phyloP scores from a whole-genome alignment of 2,797 vertebrate genomes.

The Microcaecilia unicolor region DNA sequence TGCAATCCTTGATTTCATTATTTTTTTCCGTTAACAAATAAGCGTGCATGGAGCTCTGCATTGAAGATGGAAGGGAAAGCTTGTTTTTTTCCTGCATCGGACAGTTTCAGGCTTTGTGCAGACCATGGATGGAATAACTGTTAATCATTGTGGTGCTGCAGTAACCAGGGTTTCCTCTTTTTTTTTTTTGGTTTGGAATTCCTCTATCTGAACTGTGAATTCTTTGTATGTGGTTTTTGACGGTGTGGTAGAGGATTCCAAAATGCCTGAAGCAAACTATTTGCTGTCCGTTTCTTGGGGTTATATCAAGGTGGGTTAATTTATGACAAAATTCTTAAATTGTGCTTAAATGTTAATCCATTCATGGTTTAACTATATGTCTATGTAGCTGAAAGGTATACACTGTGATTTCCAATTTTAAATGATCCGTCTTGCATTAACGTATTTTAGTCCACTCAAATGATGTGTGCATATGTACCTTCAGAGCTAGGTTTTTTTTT shows the following conservation, averaged over 20 bases:
- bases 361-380: too few species aligned
- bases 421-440: too few species aligned
- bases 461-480: too few species aligned
- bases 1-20: slow-evolving; percentile 23
- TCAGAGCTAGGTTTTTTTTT: too few species aligned
- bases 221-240: slow-evolving; percentile 49
- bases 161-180: slow-evolving; percentile 18
- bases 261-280: slow-evolving; percentile 95
- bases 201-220: slow-evolving; percentile 19
- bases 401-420: not conserved
- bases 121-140: slow-evolving; percentile 8
- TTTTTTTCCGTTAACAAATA: slow-evolving; percentile 23
- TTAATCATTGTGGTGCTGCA: slow-evolving; percentile 10
- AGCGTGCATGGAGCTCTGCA: slow-evolving; percentile 16
- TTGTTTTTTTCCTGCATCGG: slow-evolving; percentile 32
- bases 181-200: slow-evolving; percentile 17
- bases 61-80: slow-evolving; percentile 49
- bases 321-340: too few species aligned
- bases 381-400: not conserved
- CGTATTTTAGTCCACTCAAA: too few species aligned
- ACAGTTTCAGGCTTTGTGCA: slow-evolving; percentile 20
- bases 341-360: too few species aligned
- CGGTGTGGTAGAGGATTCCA: slow-evolving; percentile 60
- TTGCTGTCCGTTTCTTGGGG: slow-evolving; percentile 92
- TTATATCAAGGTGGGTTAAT: slow-evolving; percentile 92